phyloP scores from a whole-genome alignment of 2,113 vertebrate species.

The Galemys pyrenaicus region DNA sequence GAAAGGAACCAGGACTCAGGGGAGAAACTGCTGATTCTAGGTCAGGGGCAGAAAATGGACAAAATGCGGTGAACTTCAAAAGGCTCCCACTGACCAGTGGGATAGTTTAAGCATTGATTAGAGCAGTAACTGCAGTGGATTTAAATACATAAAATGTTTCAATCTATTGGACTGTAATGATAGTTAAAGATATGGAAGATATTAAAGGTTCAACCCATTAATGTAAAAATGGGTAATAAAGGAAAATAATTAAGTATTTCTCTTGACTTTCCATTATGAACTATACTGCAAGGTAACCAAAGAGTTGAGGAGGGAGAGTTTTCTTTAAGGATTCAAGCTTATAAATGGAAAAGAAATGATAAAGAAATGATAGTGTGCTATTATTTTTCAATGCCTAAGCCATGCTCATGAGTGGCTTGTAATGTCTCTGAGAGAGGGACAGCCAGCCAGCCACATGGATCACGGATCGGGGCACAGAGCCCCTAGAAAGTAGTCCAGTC shows the following conservation, averaged over 20 bases:
- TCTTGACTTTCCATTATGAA: not conserved
- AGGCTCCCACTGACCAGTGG: not conserved
- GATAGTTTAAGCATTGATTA: not conserved
- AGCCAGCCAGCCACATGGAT: not conserved
- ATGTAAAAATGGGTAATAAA: not conserved
- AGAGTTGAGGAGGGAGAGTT: not conserved
- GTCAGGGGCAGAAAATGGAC: conserved; percentile 5
- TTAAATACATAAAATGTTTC: conserved; percentile 8
- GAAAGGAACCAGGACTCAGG: not conserved
- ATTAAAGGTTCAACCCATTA: not conserved
- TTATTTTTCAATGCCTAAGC: not conserved
- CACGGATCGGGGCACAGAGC: not conserved
- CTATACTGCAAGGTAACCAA: not conserved
- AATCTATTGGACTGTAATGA: not conserved
- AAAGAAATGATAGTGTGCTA: not conserved
- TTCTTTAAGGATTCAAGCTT: not conserved
- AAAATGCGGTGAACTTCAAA: conserved; percentile 9
- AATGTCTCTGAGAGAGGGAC: not conserved
- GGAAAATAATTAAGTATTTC: conserved; percentile 33
- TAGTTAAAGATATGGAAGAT: not conserved
- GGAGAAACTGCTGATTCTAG: not conserved
- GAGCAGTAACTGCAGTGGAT: not conserved
- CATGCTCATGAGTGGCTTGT: not conserved
- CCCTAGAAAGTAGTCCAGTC: not conserved
- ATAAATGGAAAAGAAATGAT: not conserved